Evolutionary conservation across 2,113 vertebrate genomes (phyloP).

Genomic region (Ranitomeya variabilis): DNA sequence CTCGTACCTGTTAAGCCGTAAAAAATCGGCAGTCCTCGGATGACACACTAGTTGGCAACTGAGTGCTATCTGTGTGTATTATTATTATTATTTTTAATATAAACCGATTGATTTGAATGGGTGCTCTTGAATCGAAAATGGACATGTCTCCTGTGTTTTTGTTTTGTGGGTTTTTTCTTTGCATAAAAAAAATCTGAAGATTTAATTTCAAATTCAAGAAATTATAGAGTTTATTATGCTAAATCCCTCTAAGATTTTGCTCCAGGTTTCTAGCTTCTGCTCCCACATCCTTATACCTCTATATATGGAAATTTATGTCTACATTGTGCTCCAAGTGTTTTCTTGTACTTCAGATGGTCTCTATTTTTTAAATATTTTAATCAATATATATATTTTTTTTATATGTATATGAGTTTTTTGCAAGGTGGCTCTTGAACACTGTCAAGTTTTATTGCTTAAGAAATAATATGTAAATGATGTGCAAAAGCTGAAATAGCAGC

Average conservation of each 20-base stretch:
- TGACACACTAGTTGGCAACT: no score
- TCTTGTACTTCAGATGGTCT: conserved; percentile 36
- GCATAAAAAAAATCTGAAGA: not conserved
- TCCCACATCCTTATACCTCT: not conserved
- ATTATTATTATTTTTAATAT: no score
- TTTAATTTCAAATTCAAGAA: not conserved
- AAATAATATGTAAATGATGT: conserved; percentile 9
- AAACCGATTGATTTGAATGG: no score
- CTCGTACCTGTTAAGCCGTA: no score
- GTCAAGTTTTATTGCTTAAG: not conserved
- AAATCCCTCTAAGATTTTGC: not conserved
- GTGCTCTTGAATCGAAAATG: no score
- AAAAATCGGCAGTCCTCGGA: no score
- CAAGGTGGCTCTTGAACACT: not conserved
- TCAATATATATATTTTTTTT: conserved; percentile 3
- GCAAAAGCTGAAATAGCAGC: not conserved
- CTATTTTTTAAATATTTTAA: conserved; percentile 46
- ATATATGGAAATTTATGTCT: conserved; percentile 5
- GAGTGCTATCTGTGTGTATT: no score
- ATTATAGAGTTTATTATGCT: not conserved
- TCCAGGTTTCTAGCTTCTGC: not conserved
- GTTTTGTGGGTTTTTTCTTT: no score
- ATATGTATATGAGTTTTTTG: not conserved
- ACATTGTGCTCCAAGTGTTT: not conserved
- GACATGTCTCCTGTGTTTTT: no score